Conservation (phyloP, 2,888 invertebrate species). For the Sarcophaga rosellei region DNA sequence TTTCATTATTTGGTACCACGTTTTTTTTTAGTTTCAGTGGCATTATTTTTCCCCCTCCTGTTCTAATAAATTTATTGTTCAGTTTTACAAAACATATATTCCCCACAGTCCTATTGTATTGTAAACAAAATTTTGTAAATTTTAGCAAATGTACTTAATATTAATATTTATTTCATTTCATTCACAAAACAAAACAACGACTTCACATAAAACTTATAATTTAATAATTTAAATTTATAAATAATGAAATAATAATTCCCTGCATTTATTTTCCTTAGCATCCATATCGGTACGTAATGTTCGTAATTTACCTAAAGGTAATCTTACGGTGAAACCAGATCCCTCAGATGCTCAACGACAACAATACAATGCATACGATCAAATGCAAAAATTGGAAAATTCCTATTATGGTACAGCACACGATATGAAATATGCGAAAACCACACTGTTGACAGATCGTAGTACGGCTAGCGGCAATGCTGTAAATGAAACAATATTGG, state of each 20-base stretch:
- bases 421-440: constrained; percentile 80
- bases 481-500: constrained; percentile 21
- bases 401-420: constrained; percentile 77
- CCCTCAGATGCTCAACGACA: constrained; percentile 75
- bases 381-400: constrained; percentile 77
- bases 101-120: too few species aligned
- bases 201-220: neutral
- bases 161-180: too few species aligned
- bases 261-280: constrained; percentile 83
- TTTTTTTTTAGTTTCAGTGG: too few species aligned
- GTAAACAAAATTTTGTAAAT: too few species aligned
- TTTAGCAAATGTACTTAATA: too few species aligned
- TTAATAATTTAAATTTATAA: neutral
- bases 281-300: constrained; percentile 85
- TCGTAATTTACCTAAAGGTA: constrained; percentile 80
- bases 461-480: constrained; percentile 61
- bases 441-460: constrained; percentile 77
- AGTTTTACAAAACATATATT: too few species aligned
- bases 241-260: neutral
- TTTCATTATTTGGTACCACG: too few species aligned
- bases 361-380: constrained; percentile 74
- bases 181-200: too few species aligned
- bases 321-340: constrained; percentile 80
- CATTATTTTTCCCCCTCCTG: too few species aligned
- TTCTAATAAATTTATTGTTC: too few species aligned